Evolutionary conservation across 1,140 invertebrate species (phyloP).

Genomic region (Drosophila jambulina): DNA sequence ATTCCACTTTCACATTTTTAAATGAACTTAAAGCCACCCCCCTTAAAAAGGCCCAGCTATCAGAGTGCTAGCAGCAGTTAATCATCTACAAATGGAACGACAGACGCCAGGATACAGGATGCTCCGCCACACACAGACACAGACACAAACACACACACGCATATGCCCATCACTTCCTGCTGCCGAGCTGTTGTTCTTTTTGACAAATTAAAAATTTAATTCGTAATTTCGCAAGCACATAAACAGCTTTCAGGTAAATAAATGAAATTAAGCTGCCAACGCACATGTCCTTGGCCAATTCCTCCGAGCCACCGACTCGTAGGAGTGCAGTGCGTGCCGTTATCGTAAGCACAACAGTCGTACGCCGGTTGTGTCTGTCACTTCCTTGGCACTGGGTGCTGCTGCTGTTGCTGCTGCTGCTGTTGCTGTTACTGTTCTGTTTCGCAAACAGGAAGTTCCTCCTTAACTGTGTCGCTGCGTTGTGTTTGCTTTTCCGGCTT

Average conservation of each 20-base stretch:
- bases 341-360: constrained; percentile 26
- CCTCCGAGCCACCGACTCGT: constrained; percentile 7
- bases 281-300: constrained; percentile 67
- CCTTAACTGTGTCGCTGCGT: constrained; percentile 77
- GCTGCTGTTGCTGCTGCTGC: constrained; percentile 4
- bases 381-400: constrained; percentile 39
- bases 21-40: constrained; percentile 1
- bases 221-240: constrained; percentile 78
- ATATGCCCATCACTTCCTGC: constrained; percentile 21
- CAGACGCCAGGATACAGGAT: constrained; percentile 52
- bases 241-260: constrained; percentile 80
- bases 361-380: constrained; percentile 34
- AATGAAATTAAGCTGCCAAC: constrained; percentile 74
- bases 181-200: constrained; percentile 62
- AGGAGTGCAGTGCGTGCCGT: constrained; percentile 41
- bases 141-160: neutral
- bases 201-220: constrained; percentile 81
- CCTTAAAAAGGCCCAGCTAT: constrained; percentile 24
- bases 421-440: constrained; percentile 16
- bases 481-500: constrained; percentile 82
- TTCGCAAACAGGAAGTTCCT: constrained; percentile 74
- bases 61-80: constrained; percentile 53
- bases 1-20: neutral
- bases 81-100: constrained; percentile 72
- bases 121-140: constrained; percentile 28